Evolutionary conservation across 2,797 vertebrate genomes (phyloP), one percentile per base, ranked within the genome.

Genomic region (Agapornis canus): DNA sequence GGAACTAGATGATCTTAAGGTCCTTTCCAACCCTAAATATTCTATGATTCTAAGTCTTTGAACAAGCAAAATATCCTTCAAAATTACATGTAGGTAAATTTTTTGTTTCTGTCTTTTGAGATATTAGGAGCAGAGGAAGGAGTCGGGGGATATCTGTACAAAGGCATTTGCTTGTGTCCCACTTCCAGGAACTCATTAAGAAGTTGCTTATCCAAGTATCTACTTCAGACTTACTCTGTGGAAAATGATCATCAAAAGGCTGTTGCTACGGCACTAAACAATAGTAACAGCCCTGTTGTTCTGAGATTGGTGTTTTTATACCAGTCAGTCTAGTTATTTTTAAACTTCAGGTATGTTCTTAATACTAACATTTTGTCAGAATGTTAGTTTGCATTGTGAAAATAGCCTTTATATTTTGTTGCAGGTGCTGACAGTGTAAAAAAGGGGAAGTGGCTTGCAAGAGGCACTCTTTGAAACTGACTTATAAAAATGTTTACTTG

Each of bases 121-220:
- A 18, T 35, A 8, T 2, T n/a, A 9, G 11, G 16, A 42, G 16
- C 11, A 10, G 6, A 64, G 23, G 2, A 4, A 13, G 5, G 3
- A 61, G 4, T 18, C 49, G 2, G 2, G 81, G 13, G 10, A 26
- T 61, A 37, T 61, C 57, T 11, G 9, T 52, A 39, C 0, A 3
- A 37, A 49, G 29, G 2, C 4, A 25, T 65, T 75, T 76, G 14
- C 5, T 60, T 63, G 22, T 35, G 11, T 39, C 21, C 4, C 2
- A 2, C 17, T 57, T 79, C 23, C 9, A 25, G 26, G 86, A 91
- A 57, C n/a, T 40, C 45, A 32, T 65, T 70, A 20, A 32, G 77
- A 71, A 5, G 1, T 23, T 91, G 2, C 6, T 72, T 71, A 56
- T 43, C 32, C 1, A 5, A 25, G 42, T 49, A 49, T 13, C 11